A percentile compares a stretch with the other conserved stretches of the same genome.
phyloP scores from a whole-genome alignment of 1,140 invertebrate genomes.

The Bombus soroeensis region DNA sequence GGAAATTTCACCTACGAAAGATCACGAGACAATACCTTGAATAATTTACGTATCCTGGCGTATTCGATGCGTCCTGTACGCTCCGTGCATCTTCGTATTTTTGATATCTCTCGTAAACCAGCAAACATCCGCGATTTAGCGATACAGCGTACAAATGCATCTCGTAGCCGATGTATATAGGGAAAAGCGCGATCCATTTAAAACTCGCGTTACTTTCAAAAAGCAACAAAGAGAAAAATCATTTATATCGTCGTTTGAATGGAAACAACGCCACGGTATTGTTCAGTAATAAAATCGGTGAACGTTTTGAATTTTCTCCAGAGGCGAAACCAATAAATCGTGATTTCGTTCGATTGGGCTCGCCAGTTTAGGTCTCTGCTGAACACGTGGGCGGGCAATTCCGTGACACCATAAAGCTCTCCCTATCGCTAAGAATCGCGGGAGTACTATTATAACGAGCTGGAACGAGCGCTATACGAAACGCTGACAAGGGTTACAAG shows the following conservation, averaged over 20 bases:
- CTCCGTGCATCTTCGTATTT: too few relatives aligned
- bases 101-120: too few relatives aligned
- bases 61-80: too few relatives aligned
- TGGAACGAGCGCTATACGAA: slow-evolving; percentile 8
- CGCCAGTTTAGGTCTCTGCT: neutral
- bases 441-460: slow-evolving; percentile 14
- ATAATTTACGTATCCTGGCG: too few relatives aligned
- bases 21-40: too few relatives aligned
- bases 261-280: neutral
- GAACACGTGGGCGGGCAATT: slow-evolving; percentile 24
- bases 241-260: neutral
- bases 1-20: too few relatives aligned
- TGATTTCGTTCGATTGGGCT: neutral
- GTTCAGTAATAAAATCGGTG: neutral
- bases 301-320: neutral
- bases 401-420: slow-evolving; percentile 14
- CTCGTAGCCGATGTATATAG: too few relatives aligned
- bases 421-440: slow-evolving; percentile 9
- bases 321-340: neutral
- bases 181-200: too few relatives aligned
- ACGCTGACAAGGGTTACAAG: slow-evolving; percentile 16
- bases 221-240: too few relatives aligned
- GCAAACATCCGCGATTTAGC: too few relatives aligned
- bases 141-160: too few relatives aligned
- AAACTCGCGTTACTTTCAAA: too few relatives aligned